Percentiles rank a stretch among this genome's conserved stretches.
phyloP scores from a whole-genome alignment of 2,888 invertebrate genomes.

The Ctenicera cuprea region DNA sequence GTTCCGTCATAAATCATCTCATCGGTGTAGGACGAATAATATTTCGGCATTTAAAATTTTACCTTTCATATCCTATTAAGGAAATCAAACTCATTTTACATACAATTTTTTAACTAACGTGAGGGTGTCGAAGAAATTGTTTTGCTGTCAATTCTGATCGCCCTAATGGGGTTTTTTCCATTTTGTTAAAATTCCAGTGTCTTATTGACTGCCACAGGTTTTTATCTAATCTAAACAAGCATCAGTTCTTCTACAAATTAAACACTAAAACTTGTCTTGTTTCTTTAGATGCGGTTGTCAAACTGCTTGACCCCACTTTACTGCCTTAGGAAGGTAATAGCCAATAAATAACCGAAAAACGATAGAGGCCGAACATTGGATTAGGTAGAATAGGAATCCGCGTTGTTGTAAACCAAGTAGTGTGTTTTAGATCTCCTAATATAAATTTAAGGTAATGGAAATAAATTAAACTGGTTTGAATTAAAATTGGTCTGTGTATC shows the following conservation, averaged over 20 bases:
- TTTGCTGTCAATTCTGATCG: neutral
- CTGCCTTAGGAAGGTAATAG: neutral
- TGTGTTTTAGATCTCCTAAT: neutral
- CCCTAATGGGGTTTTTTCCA: neutral
- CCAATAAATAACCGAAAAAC: constrained; percentile 1
- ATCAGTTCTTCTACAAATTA: constrained; percentile 24
- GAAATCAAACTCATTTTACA: neutral
- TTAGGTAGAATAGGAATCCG: no score
- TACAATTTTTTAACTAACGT: neutral
- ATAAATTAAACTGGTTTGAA: neutral
- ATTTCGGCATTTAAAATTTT: constrained; percentile 1
- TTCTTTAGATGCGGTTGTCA: constrained; percentile 16
- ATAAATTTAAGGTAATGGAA: neutral
- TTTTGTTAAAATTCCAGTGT: constrained; percentile 4
- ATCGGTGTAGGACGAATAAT: neutral
- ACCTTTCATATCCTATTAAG: constrained; percentile 5
- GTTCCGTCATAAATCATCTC: constrained; percentile 18
- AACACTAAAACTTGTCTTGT: constrained; percentile 20
- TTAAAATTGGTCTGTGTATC: no score
- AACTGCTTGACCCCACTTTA: constrained; percentile 11
- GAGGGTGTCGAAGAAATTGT: neutral
- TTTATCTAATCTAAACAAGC: constrained; percentile 21
- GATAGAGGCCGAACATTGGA: neutral
- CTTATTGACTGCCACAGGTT: neutral
- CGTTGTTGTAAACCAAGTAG: neutral